Percentiles rank a stretch among this genome's conserved stretches.
phyloP scores from a whole-genome alignment of 2,113 vertebrate genomes.

The Barbus barbus region DNA sequence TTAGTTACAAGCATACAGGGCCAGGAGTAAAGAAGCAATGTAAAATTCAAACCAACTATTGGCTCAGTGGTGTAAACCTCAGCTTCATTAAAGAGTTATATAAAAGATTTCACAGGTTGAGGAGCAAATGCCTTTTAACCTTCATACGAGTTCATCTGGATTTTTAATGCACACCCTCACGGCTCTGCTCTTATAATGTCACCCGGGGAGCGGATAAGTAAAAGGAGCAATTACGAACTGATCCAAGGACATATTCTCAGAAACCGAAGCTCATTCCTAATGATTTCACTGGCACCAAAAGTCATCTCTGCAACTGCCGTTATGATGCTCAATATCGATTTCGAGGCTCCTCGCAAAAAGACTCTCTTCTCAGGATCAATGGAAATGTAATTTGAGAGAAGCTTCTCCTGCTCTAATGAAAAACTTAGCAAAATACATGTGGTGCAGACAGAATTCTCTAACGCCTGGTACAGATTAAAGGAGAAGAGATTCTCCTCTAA shows the following conservation, averaged over 20 bases:
- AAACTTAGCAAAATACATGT: conserved; percentile 49
- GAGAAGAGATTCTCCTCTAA: neutral
- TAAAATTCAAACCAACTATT: neutral
- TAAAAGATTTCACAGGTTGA: neutral
- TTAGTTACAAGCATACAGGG: neutral
- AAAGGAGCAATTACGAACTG: conserved; percentile 18
- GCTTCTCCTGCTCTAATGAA: conserved; percentile 64
- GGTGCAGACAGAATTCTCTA: conserved; percentile 16
- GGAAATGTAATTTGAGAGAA: conserved; percentile 62
- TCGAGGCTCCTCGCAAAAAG: conserved; percentile 55
- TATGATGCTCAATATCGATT: conserved; percentile 67
- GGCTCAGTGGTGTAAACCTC: neutral
- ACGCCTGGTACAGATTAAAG: conserved; percentile 7
- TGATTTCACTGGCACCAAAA: conserved; percentile 38
- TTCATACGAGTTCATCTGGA: conserved; percentile 10
- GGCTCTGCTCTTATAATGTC: conserved; percentile 21
- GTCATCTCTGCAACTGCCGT: conserved; percentile 47
- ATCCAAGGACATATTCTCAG: conserved; percentile 14
- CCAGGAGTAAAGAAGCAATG: conserved; percentile 12
- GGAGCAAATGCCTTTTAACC: neutral
- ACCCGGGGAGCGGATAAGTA: conserved; percentile 12
- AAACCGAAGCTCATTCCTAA: neutral
- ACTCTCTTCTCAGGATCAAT: conserved; percentile 63
- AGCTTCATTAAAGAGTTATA: neutral
- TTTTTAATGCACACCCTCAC: conserved; percentile 3